These are phyloP conservation scores for Agrypnus murinus DNA, from an alignment of 2,888 invertebrate genomes.

Conservation along the genomic window DNA sequence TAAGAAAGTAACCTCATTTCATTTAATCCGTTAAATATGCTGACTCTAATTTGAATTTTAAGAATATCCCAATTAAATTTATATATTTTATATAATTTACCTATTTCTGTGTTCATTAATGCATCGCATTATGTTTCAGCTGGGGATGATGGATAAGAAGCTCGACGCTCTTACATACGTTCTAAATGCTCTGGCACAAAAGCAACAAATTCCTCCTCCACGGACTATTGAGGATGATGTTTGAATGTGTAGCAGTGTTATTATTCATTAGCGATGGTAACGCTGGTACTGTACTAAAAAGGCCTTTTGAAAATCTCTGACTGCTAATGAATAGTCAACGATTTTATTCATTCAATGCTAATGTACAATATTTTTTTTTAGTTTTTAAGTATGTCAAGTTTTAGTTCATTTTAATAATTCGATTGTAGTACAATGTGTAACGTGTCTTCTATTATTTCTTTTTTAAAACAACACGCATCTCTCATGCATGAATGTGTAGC, in stretches of 20 bases:
- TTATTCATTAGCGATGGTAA: slow-evolving; percentile 18
- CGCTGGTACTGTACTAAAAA: not conserved
- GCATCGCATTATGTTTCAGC: slow-evolving; percentile 65
- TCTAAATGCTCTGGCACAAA: slow-evolving; percentile 75
- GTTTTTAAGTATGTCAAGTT: too few relatives aligned
- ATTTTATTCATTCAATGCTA: not conserved
- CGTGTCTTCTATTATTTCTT: too few relatives aligned
- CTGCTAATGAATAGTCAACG: not conserved
- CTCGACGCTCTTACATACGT: slow-evolving; percentile 76
- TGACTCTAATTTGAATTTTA: too few relatives aligned
- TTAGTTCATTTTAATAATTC: too few relatives aligned
- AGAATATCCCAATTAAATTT: too few relatives aligned
- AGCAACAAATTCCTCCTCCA: slow-evolving; percentile 72
- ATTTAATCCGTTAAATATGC: too few relatives aligned
- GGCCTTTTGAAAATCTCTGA: not conserved
- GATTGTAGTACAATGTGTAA: too few relatives aligned
- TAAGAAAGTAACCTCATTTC: too few relatives aligned
- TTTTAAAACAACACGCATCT: too few relatives aligned
- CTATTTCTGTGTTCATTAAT: too few relatives aligned
- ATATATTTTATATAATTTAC: too few relatives aligned
- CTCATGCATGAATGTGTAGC: too few relatives aligned
- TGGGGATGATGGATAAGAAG: slow-evolving; percentile 78
- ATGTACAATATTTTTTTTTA: not conserved
- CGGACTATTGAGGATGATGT: slow-evolving; percentile 73
- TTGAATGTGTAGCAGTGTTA: slow-evolving; percentile 64